Conservation (phyloP, 2,797 vertebrate species). For the Coilia nasus region DNA sequence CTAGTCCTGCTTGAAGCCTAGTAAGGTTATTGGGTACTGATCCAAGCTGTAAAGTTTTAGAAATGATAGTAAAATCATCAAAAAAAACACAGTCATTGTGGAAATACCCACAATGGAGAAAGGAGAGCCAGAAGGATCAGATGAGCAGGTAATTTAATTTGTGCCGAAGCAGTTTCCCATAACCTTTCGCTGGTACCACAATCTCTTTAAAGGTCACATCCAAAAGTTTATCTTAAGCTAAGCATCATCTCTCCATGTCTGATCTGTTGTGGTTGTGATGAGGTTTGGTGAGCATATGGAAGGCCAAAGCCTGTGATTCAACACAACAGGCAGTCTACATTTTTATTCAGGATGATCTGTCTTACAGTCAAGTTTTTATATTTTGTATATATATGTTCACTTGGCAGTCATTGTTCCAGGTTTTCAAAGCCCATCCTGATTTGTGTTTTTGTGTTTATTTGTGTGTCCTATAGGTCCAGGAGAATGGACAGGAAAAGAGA, state of each 20-base stretch:
- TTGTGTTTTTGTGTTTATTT: background rate
- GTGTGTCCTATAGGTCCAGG: background rate
- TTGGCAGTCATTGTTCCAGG: background rate
- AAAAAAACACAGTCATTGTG: background rate
- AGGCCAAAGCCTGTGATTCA: background rate
- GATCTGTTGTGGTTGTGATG: background rate
- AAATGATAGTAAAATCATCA: background rate
- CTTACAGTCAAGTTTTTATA: background rate
- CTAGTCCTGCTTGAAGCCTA: too few relatives aligned
- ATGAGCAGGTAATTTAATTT: constrained; percentile 6
- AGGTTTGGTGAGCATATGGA: background rate
- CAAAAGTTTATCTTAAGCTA: background rate
- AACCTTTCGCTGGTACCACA: constrained; percentile 18
- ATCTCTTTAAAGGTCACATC: constrained; percentile 32
- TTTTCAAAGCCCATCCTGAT: background rate
- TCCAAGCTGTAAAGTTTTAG: too few relatives aligned
- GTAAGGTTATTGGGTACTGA: too few relatives aligned
- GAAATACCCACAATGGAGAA: too few relatives aligned
- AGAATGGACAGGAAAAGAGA: background rate
- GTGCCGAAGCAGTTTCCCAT: background rate
- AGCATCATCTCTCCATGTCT: background rate
- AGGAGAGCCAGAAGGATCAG: constrained; percentile 10
- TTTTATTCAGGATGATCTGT: background rate
- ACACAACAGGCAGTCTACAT: background rate
- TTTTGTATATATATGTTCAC: background rate